Conservation (phyloP, 1,140 invertebrate species). For the Cydia amplana region DNA sequence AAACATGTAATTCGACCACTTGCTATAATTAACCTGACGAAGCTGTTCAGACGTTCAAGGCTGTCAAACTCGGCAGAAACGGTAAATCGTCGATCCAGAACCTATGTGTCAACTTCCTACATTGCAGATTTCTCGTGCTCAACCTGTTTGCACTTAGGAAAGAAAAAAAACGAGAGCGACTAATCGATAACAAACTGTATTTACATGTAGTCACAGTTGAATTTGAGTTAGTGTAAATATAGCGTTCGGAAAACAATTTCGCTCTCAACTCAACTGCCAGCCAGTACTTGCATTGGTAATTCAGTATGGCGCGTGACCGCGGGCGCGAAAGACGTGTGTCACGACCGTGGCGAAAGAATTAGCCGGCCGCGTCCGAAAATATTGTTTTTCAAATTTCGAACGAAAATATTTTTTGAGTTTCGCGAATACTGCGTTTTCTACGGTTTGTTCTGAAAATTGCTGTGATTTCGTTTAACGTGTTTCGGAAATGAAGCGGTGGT, state of each 20-base stretch:
- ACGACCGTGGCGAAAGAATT: slow-evolving; percentile 35
- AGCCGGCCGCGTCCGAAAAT: slow-evolving; percentile 45
- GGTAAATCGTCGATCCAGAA: slow-evolving; percentile 46
- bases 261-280: slow-evolving; percentile 61
- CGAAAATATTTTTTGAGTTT: slow-evolving; percentile 1
- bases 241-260: slow-evolving; percentile 65
- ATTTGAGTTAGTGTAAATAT: slow-evolving; percentile 39
- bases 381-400: slow-evolving; percentile 32
- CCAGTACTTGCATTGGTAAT: slow-evolving; percentile 58
- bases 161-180: slow-evolving; percentile 44
- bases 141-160: slow-evolving; percentile 58
- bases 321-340: slow-evolving; percentile 50
- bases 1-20: slow-evolving; percentile 28
- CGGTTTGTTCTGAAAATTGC: slow-evolving; percentile 18
- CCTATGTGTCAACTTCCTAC: slow-evolving; percentile 50
- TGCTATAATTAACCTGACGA: slow-evolving; percentile 19
- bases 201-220: slow-evolving; percentile 44
- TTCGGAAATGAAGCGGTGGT: not conserved
- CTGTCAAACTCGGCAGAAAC: slow-evolving; percentile 36
- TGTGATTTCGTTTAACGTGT: slow-evolving; percentile 18
- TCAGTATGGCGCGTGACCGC: slow-evolving; percentile 69
- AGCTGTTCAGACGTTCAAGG: slow-evolving; percentile 18
- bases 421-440: not conserved
- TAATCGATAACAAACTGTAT: slow-evolving; percentile 45
- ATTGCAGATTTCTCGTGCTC: slow-evolving; percentile 60